Evolutionary conservation across 1,140 invertebrate species (phyloP).

Genomic region (Tetramorium parvispinum): DNA sequence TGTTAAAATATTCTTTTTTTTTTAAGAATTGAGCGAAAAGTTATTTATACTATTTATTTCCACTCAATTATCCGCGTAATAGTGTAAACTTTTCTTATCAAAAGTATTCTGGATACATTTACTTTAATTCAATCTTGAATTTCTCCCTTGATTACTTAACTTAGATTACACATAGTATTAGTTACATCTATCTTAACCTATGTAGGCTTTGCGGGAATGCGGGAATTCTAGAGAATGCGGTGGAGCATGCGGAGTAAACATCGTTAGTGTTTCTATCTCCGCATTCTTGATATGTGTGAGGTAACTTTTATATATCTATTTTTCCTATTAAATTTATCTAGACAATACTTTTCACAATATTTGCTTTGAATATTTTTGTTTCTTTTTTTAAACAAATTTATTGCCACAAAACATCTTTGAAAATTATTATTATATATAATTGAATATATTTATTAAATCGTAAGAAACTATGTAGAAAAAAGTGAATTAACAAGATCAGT

Average conservation of each 20-base stretch:
- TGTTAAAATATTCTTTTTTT: background rate
- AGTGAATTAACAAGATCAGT: background rate
- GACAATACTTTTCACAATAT: background rate
- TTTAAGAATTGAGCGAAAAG: background rate
- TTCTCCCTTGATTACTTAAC: conserved; percentile 54
- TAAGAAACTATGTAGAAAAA: background rate
- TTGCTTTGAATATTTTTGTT: conserved; percentile 7
- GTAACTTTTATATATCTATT: background rate
- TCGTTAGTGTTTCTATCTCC: conserved; percentile 47
- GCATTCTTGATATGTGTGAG: conserved; percentile 17
- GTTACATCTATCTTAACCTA: conserved; percentile 52
- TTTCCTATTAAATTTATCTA: background rate
- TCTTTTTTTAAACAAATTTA: background rate
- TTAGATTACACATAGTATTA: conserved; percentile 27
- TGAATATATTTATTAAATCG: background rate
- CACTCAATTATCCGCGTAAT: background rate
- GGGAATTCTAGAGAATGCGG: conserved; percentile 30
- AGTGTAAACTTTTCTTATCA: background rate
- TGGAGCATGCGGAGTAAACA: conserved; percentile 47
- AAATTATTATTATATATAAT: conserved; percentile 16
- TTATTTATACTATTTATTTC: background rate
- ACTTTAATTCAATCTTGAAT: conserved; percentile 36
- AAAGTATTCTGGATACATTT: conserved; percentile 13
- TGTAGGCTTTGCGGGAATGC: conserved; percentile 39
- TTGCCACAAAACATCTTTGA: background rate